A percentile compares a stretch with the other conserved stretches of the same genome.
These are phyloP conservation scores for Caenorhabditis sinica DNA, from an alignment of 2,888 invertebrate genomes.

Conservation along the genomic window DNA sequence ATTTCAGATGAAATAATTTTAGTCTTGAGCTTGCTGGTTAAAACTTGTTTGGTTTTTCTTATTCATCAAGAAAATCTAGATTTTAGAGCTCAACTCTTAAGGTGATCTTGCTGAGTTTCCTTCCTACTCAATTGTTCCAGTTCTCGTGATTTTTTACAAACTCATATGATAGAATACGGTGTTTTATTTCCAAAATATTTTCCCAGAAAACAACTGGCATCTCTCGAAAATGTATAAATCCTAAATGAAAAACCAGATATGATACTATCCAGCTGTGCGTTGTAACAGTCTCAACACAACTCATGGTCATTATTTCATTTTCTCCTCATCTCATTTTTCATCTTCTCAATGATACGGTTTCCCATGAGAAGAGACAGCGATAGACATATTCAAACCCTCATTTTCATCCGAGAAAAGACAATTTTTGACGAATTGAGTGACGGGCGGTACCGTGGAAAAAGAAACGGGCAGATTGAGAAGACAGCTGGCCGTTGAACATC, in stretches of 20 bases:
- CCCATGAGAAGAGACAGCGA: too few relatives aligned
- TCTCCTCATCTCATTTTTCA: not conserved
- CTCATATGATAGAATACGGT: too few relatives aligned
- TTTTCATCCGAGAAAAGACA: constrained; percentile 11
- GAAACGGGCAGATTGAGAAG: not conserved
- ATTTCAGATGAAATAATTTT: not conserved
- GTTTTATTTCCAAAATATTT: too few relatives aligned
- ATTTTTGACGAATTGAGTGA: constrained; percentile 36
- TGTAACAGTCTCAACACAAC: constrained; percentile 21
- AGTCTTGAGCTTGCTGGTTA: too few relatives aligned
- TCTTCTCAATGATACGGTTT: constrained; percentile 7
- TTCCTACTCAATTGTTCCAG: too few relatives aligned
- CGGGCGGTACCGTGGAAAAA: constrained; percentile 36
- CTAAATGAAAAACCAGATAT: constrained; percentile 21
- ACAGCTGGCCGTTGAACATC: constrained; percentile 17
- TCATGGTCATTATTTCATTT: constrained; percentile 5
- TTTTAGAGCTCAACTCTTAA: too few relatives aligned
- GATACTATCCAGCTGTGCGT: constrained; percentile 26
- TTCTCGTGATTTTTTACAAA: not conserved
- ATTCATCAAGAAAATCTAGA: too few relatives aligned
- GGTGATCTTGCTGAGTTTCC: too few relatives aligned
- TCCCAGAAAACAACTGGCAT: not conserved
- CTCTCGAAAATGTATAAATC: not conserved
- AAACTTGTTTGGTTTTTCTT: too few relatives aligned
- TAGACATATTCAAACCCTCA: not conserved